Evolutionary conservation across 2,797 vertebrate genomes (phyloP).

Genomic region (Lateolabrax maculatus): DNA sequence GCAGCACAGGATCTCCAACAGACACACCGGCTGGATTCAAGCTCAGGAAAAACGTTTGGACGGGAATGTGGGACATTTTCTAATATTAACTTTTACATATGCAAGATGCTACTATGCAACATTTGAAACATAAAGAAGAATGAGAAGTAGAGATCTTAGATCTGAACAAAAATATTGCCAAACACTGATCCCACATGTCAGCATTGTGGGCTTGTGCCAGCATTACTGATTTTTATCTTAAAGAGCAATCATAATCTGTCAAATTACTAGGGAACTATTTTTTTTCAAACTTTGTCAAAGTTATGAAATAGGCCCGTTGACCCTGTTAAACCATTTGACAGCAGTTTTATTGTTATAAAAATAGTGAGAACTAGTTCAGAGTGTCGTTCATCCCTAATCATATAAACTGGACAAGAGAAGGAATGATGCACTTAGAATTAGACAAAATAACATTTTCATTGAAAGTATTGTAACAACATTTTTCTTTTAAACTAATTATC

Average conservation of each 20-base stretch:
- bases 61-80: not conserved
- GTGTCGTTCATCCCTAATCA: too few relatives aligned
- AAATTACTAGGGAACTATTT: not conserved
- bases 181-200: not conserved
- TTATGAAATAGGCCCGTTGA: too few relatives aligned
- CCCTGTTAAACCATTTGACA: too few relatives aligned
- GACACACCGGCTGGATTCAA: slow-evolving; percentile 91
- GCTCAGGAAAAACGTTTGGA: slow-evolving; percentile 84
- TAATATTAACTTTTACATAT: not conserved
- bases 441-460: too few relatives aligned
- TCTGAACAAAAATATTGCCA: not conserved
- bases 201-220: too few relatives aligned
- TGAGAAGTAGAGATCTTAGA: not conserved
- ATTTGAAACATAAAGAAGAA: not conserved
- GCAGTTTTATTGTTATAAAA: too few relatives aligned
- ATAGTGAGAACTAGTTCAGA: too few relatives aligned
- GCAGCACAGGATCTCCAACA: slow-evolving; percentile 96
- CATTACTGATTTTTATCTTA: too few relatives aligned
- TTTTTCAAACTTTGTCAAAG: not conserved
- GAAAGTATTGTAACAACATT: too few relatives aligned
- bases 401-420: too few relatives aligned
- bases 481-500: too few relatives aligned
- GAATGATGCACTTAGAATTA: too few relatives aligned
- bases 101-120: not conserved
- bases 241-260: not conserved